phyloP scores from a whole-genome alignment of 2,113 vertebrate species.

The Haemorhous mexicanus region DNA sequence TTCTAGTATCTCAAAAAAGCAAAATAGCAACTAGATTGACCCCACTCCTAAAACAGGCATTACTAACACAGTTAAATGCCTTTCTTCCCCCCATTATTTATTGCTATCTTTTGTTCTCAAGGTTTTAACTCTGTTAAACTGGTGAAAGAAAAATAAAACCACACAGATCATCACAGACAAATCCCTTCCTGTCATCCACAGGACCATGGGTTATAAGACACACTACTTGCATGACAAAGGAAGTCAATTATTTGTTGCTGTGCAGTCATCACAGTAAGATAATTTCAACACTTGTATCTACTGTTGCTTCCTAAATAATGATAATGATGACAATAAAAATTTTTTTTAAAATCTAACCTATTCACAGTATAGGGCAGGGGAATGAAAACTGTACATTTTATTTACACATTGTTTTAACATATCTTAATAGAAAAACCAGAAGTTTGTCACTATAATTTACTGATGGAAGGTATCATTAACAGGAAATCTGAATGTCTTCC shows the following conservation, averaged over 20 bases:
- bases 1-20: background rate
- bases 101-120: background rate
- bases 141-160: background rate
- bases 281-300: background rate
- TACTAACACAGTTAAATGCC: background rate
- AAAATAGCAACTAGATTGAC: background rate
- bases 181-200: background rate
- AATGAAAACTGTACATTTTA: background rate
- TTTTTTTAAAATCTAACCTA: background rate
- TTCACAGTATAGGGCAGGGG: background rate
- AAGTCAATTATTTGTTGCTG: background rate
- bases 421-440: background rate
- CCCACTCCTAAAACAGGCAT: background rate
- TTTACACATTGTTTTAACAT: background rate
- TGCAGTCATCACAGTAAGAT: background rate
- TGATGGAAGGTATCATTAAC: background rate
- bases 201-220: background rate
- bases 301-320: background rate
- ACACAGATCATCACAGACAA: background rate
- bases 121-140: background rate
- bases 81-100: background rate
- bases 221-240: background rate
- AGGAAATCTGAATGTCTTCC: background rate
- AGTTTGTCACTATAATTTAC: background rate
- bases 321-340: background rate